These are phyloP conservation scores for Helostoma temminkii DNA, from an alignment of 2,797 vertebrate genomes.

Conservation along the genomic window DNA sequence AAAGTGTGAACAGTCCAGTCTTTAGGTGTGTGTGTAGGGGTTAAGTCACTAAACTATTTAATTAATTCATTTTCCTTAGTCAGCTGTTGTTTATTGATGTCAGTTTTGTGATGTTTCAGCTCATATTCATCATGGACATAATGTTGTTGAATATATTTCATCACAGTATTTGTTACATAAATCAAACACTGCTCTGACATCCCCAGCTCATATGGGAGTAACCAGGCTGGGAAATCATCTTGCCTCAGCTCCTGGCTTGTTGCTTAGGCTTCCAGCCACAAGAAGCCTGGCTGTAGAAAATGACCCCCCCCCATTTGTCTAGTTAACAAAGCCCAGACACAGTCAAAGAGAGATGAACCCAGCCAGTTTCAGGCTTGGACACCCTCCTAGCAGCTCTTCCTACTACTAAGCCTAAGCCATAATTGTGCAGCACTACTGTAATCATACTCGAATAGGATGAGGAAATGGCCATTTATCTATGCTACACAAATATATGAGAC, in stretches of 20 bases:
- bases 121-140: too few relatives aligned
- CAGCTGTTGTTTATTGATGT: too few relatives aligned
- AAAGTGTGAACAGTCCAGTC: too few relatives aligned
- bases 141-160: too few relatives aligned
- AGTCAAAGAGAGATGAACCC: slow-evolving; percentile 1
- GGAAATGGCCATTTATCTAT: not conserved
- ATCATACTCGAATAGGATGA: not conserved
- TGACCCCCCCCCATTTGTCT: slow-evolving; percentile 13
- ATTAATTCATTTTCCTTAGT: too few relatives aligned
- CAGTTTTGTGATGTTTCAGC: too few relatives aligned
- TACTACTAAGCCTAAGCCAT: not conserved
- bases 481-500: too few relatives aligned
- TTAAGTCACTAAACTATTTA: too few relatives aligned
- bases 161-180: too few relatives aligned
- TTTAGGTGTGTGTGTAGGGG: too few relatives aligned
- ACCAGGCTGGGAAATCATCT: slow-evolving; percentile 23
- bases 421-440: not conserved
- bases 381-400: not conserved
- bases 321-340: slow-evolving; percentile 36
- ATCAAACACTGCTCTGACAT: not conserved
- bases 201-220: slow-evolving; percentile 24
- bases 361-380: slow-evolving; percentile 23
- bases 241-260: slow-evolving; percentile 21
- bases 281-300: slow-evolving; percentile 31
- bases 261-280: slow-evolving; percentile 33